Evolutionary conservation across 2,888 invertebrate genomes (phyloP), one percentile per base, ranked within the genome.

Genomic region (Tridacna crocea): DNA sequence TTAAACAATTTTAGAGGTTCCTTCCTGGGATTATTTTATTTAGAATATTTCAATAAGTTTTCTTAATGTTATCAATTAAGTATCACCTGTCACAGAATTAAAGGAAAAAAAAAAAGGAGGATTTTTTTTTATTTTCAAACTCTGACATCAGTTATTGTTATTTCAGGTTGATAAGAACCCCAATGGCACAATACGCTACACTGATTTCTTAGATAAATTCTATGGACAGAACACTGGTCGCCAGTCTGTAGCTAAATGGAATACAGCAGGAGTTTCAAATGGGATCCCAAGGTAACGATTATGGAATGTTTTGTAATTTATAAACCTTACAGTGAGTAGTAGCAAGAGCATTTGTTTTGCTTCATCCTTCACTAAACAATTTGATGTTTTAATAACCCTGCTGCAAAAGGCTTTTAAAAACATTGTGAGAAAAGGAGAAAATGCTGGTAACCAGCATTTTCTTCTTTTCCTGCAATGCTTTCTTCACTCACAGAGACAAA

Each of bases 111-210:
- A 36, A 36, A 36, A 36, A 36, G 36, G 36, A 2, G 8, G 8
- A 36, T 4, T 4, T 36, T 36, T 36, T 2, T 36, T 36, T 2
- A 36, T 36, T 2, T 36, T 36, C 36, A 36, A 36, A 36, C 36
- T 36, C 36, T 36, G 36, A 36, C 36, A 36, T 4, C 36, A 36
- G 8, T 36, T 36, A 36, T 36, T 36, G 36, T 19, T 26, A 58
- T 74, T 85, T 12, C 87, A 93, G 93, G 90, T 92, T 47, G 88
- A 89, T 3, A 88, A 88, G 72, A 91, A 92, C 60, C 87, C 90
- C 0, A 91, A 92, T 87, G 92, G 92, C 8, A 91, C 92, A 15
- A 84, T 94, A 4, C 88, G 87, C 8, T 93, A 94, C 80, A 74
- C 82, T 48, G 93, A 93, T 79, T 94, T 94, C 79, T 76, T 94